Evolutionary conservation across 2,888 invertebrate genomes (phyloP).

Genomic region (Epinotia brunnichana): DNA sequence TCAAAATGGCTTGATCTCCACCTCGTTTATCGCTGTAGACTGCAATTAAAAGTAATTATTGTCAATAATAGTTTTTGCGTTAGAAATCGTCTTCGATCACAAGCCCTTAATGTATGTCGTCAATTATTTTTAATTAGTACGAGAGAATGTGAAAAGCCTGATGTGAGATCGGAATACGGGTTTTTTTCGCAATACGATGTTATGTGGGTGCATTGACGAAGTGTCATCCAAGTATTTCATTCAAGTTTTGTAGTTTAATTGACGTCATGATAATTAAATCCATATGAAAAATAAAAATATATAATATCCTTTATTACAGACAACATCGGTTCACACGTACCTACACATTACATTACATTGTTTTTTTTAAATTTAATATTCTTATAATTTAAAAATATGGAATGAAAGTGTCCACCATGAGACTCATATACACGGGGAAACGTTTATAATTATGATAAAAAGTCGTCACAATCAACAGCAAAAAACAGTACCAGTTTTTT

Average conservation of each 20-base stretch:
- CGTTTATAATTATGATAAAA: background rate
- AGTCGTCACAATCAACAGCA: background rate
- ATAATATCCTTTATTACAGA: too few relatives aligned
- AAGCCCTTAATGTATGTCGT: slow-evolving; percentile 47
- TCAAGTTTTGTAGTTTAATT: slow-evolving; percentile 7
- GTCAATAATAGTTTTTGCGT: slow-evolving; percentile 67
- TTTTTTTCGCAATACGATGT: slow-evolving; percentile 1
- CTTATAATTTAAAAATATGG: too few relatives aligned
- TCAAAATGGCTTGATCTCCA: background rate
- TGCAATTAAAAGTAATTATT: slow-evolving; percentile 71
- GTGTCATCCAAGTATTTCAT: slow-evolving; percentile 19
- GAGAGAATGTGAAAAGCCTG: slow-evolving; percentile 29
- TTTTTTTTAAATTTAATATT: too few relatives aligned
- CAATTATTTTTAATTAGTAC: slow-evolving; percentile 42
- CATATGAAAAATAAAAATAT: too few relatives aligned
- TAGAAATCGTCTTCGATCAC: slow-evolving; percentile 64
- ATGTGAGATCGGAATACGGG: background rate
- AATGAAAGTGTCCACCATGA: too few relatives aligned
- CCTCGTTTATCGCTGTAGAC: slow-evolving; percentile 53
- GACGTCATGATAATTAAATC: background rate
- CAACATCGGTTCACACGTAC: too few relatives aligned
- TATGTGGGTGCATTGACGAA: background rate
- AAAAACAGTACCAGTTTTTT: background rate
- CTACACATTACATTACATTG: too few relatives aligned
- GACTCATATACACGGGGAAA: too few relatives aligned